phyloP scores from a whole-genome alignment of 2,113 vertebrate genomes.

The Gila orcuttii region DNA sequence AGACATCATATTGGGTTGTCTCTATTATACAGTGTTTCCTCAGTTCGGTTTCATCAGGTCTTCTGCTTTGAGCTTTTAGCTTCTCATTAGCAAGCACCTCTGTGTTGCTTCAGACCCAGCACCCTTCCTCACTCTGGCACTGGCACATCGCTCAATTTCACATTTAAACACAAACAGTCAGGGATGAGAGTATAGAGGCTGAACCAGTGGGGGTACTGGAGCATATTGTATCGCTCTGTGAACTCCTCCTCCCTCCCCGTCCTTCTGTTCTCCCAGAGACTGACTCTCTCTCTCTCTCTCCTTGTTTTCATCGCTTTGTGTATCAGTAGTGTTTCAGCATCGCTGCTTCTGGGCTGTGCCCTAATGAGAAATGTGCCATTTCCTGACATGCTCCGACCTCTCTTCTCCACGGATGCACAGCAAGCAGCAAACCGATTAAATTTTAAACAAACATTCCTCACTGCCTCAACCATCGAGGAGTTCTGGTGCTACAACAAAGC shows the following conservation, averaged over 20 bases:
- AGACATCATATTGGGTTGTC: background rate
- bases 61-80: slow-evolving; percentile 7
- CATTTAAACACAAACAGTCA: slow-evolving; percentile 38
- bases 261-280: slow-evolving; percentile 21
- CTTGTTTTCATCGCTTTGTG: slow-evolving; percentile 42
- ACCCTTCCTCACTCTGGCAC: background rate
- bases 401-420: slow-evolving; percentile 58
- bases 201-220: slow-evolving; percentile 25
- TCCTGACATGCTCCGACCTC: slow-evolving; percentile 65
- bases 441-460: slow-evolving; percentile 65
- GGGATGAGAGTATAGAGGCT: slow-evolving; percentile 15
- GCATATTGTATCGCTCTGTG: slow-evolving; percentile 38
- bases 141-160: slow-evolving; percentile 8
- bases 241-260: slow-evolving; percentile 31
- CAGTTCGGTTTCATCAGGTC: background rate
- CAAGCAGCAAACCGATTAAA: slow-evolving; percentile 56
- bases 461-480: slow-evolving; percentile 37
- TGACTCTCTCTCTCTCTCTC: background rate
- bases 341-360: slow-evolving; percentile 58
- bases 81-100: slow-evolving; percentile 4
- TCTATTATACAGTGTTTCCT: background rate
- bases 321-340: slow-evolving; percentile 36
- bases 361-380: slow-evolving; percentile 68
- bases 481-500: background rate
- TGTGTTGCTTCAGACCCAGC: slow-evolving; percentile 4